Evolutionary conservation across 2,113 vertebrate genomes (phyloP), one percentile per base, ranked within the genome.

Genomic region (Trinectes maculatus): DNA sequence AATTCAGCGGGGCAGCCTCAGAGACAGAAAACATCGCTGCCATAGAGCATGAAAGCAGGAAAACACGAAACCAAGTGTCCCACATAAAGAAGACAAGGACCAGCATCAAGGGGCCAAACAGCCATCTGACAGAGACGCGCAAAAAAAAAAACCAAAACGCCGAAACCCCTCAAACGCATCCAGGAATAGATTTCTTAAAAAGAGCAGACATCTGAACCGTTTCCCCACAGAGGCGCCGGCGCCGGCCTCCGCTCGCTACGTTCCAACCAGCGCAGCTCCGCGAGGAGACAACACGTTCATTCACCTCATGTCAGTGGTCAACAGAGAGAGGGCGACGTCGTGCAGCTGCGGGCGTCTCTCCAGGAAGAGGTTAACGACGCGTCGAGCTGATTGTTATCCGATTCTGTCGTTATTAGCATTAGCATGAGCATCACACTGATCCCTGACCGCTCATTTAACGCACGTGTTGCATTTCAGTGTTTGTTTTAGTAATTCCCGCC

Each of bases 1-100:
- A 86, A 80, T 86, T 74, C 79, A 74, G 47, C 55, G 33, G 71
- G 66, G 80, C 19, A 4, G 60, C 60, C 71, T 65, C 49, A 24
- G 60, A 77, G 66, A 68, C 64, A 36, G 21, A 54, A 24, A 44
- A 39, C 39, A 28, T 60, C 46, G 12, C 58, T 80, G 66, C 79
- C 64, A 68, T 54, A 21, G 51, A 49, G 47, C 59, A 51, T 40
- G 28, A 25, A 77, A 25, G 56, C n/a, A n/a, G n/a, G n/a, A 24
- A 56, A 43, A 15, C 10, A 3, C 71, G 24, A 63, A 78, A 62
- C 19, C 43, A 26, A 79, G 21, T 60, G 60, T 18, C 26, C 61
- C 62, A 63, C 71, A 71, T 68, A 37, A 71, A 49, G 56, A 12
- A 65, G 39, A 74, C 43, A 42, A 40, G 48, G 26, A 46, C 44